These are phyloP conservation scores for Suncus etruscus DNA, from an alignment of 2,113 vertebrate species.

Conservation along the genomic window DNA sequence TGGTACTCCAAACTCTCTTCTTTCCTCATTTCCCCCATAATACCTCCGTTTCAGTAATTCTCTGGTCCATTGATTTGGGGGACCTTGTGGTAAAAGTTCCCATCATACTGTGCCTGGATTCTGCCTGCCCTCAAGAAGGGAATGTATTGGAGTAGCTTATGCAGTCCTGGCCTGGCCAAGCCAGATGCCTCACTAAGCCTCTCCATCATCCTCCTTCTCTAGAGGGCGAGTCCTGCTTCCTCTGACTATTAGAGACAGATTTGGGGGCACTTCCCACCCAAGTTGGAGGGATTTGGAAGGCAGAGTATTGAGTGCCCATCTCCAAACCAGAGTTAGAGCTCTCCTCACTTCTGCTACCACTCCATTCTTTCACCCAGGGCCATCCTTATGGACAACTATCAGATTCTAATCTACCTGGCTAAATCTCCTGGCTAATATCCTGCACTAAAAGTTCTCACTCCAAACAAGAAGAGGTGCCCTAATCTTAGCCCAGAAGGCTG, in stretches of 20 bases:
- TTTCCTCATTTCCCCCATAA: background rate
- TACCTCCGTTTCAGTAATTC: rapidly evolving
- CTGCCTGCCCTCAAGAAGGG: background rate
- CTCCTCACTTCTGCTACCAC: too few species aligned
- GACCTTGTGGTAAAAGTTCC: background rate
- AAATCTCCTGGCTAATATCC: background rate
- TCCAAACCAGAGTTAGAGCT: too few species aligned
- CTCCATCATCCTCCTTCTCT: background rate
- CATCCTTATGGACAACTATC: too few species aligned
- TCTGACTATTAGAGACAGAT: background rate
- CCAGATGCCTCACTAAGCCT: background rate
- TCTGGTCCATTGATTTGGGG: background rate
- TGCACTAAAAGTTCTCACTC: background rate
- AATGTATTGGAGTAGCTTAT: background rate
- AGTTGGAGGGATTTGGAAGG: background rate
- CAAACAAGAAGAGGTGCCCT: rapidly evolving
- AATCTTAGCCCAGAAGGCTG: background rate
- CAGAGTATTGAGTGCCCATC: background rate
- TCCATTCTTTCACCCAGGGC: too few species aligned
- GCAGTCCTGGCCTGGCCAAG: background rate
- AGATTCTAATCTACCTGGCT: background rate
- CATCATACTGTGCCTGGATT: background rate
- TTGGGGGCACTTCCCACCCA: background rate
- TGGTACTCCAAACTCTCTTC: too few species aligned
- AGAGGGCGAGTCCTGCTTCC: background rate